A percentile compares a stretch with the other conserved stretches of the same genome.
Conservation (phyloP, 2,888 invertebrate species). For the Acrobasis repandana region DNA sequence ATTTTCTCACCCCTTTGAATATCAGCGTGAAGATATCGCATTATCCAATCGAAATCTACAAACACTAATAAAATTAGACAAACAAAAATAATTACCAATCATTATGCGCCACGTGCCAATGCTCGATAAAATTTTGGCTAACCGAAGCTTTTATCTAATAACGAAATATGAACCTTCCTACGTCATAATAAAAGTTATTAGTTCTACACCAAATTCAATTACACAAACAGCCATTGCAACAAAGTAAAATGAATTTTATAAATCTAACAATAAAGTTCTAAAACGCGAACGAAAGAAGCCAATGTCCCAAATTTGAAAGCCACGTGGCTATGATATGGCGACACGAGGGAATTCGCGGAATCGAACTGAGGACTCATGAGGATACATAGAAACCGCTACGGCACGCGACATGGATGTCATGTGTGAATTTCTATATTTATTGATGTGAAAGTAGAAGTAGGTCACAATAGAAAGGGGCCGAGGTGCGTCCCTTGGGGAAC, state of each 20-base stretch:
- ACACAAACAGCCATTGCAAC: background rate
- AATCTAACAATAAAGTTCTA: background rate
- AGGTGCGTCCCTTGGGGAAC: conserved; percentile 17
- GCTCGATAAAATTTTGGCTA: conserved; percentile 25
- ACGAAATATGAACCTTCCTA: conserved; percentile 14
- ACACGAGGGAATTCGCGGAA: conserved; percentile 34
- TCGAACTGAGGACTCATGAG: conserved; percentile 40
- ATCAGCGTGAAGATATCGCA: conserved; percentile 22
- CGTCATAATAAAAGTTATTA: conserved; percentile 1
- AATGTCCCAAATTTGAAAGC: conserved; percentile 22
- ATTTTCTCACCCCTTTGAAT: conserved; percentile 17
- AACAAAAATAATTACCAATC: conserved; percentile 40
- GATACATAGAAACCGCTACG: conserved; percentile 34
- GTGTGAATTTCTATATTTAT: conserved; percentile 20
- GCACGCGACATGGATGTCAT: conserved; percentile 37
- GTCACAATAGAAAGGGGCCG: conserved; percentile 15
- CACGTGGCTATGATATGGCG: conserved; percentile 33
- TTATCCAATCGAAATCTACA: conserved; percentile 28
- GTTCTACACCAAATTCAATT: conserved; percentile 2
- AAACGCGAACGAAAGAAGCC: background rate
- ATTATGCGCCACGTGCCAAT: conserved; percentile 41
- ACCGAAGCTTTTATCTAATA: conserved; percentile 23
- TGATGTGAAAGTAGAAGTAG: conserved; percentile 23
- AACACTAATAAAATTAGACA: conserved; percentile 40
- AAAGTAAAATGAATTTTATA: conserved; percentile 18